A percentile compares a stretch with the other conserved stretches of the same genome.
These are phyloP conservation scores for Acinonyx jubatus DNA, from an alignment of 2,113 vertebrate species.

Conservation along the genomic window DNA sequence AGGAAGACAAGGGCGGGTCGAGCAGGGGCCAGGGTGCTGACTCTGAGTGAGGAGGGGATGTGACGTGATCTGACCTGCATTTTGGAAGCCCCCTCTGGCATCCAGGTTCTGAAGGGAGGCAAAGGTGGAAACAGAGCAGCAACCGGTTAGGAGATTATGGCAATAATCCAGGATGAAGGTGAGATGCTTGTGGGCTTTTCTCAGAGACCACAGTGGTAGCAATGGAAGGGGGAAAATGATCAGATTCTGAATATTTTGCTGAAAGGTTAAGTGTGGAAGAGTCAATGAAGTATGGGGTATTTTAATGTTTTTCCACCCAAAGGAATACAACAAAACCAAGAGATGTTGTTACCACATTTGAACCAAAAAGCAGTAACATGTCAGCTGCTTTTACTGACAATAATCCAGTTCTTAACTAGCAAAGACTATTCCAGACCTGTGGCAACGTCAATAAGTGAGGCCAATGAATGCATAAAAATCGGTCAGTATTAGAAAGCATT, in stretches of 20 bases:
- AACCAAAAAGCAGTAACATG: slow-evolving; percentile 35
- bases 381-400: slow-evolving; percentile 49
- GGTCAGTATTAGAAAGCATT: slow-evolving; percentile 55
- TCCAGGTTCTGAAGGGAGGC: background rate
- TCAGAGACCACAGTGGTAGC: background rate
- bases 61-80: background rate
- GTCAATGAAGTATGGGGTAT: background rate
- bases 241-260: background rate
- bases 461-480: slow-evolving; percentile 66
- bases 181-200: background rate
- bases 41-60: background rate
- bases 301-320: background rate
- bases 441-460: slow-evolving; percentile 22
- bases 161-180: background rate
- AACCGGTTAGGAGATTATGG: background rate
- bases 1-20: background rate
- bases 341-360: slow-evolving; percentile 19
- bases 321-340: slow-evolving; percentile 24
- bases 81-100: background rate
- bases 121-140: background rate
- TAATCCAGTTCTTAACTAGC: slow-evolving; percentile 57
- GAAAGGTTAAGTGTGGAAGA: background rate
- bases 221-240: background rate
- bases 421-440: slow-evolving; percentile 15
- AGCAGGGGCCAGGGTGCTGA: background rate